Percentiles rank a stretch among this genome's conserved stretches.
These are phyloP conservation scores for Melopsittacus undulatus DNA, from an alignment of 2,797 vertebrate species.

Conservation along the genomic window DNA sequence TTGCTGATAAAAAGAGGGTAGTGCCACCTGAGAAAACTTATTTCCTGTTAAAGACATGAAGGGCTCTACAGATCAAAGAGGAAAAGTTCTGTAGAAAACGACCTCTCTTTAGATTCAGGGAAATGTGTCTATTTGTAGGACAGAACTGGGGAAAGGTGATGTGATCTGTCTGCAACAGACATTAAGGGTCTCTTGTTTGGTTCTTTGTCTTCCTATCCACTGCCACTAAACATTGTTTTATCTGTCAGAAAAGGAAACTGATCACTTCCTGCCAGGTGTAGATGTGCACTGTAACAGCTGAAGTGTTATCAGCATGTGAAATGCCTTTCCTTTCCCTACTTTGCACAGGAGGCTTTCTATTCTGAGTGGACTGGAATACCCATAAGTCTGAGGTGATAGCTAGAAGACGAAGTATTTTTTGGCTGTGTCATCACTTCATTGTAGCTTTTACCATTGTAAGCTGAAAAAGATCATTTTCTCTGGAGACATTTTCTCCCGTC, in stretches of 20 bases:
- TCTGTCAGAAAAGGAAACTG: neutral
- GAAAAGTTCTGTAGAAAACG: neutral
- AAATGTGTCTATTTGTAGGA: neutral
- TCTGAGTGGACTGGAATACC: neutral
- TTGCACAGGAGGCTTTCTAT: neutral
- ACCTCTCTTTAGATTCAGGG: neutral
- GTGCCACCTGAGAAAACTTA: neutral
- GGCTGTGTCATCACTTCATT: neutral
- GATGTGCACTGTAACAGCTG: neutral
- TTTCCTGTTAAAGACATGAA: neutral
- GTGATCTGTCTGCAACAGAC: neutral
- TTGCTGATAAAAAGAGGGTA: neutral
- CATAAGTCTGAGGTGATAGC: neutral
- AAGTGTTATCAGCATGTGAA: neutral
- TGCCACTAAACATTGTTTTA: neutral
- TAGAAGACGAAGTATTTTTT: neutral
- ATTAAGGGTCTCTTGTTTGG: neutral
- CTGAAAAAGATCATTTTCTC: neutral
- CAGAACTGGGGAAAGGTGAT: neutral
- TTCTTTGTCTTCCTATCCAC: neutral
- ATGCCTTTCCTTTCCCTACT: neutral
- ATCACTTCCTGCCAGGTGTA: neutral
- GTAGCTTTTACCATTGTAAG: neutral
- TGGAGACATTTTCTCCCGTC: neutral
- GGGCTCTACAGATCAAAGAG: neutral